Percentiles rank a stretch among this genome's conserved stretches.
phyloP scores from a whole-genome alignment of 1,140 invertebrate species.

The Idris sp. region DNA sequence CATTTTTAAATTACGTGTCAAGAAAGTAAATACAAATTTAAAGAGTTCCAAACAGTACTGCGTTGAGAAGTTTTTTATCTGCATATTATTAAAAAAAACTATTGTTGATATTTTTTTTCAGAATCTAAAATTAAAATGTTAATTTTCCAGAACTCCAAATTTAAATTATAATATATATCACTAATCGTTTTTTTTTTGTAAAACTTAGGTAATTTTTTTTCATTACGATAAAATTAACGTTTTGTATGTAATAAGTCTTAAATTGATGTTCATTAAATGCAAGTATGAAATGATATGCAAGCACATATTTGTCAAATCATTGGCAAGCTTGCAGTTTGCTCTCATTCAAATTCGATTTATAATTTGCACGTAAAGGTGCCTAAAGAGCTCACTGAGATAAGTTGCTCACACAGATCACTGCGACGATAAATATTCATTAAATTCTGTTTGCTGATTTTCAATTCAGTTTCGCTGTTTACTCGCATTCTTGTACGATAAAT shows the following conservation, averaged over 20 bases:
- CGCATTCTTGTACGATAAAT: slow-evolving; percentile 11
- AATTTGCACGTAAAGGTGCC: slow-evolving; percentile 7
- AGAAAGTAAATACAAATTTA: slow-evolving; percentile 35
- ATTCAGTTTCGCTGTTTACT: slow-evolving; percentile 20
- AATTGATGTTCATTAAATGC: slow-evolving; percentile 39
- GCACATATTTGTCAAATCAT: slow-evolving; percentile 39
- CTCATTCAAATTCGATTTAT: slow-evolving; percentile 31
- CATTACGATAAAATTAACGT: slow-evolving; percentile 35
- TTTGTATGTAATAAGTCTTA: slow-evolving; percentile 50
- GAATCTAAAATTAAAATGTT: no score
- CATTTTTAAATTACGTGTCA: slow-evolving; percentile 51
- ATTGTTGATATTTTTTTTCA: no score
- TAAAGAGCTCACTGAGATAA: slow-evolving; percentile 12
- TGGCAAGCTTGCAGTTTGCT: slow-evolving; percentile 18
- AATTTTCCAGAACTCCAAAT: no score
- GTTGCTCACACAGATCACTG: slow-evolving; percentile 5
- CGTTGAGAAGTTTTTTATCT: no score
- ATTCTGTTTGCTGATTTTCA: slow-evolving; percentile 9
- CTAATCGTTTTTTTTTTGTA: no score
- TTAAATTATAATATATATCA: no score
- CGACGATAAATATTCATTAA: slow-evolving; percentile 34
- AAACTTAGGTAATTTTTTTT: no score
- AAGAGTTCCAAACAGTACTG: neutral
- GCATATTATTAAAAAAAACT: no score
- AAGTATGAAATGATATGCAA: slow-evolving; percentile 4